Evolutionary conservation across 2,797 vertebrate species (phyloP).

Genomic region (Acridotheres tristis): DNA sequence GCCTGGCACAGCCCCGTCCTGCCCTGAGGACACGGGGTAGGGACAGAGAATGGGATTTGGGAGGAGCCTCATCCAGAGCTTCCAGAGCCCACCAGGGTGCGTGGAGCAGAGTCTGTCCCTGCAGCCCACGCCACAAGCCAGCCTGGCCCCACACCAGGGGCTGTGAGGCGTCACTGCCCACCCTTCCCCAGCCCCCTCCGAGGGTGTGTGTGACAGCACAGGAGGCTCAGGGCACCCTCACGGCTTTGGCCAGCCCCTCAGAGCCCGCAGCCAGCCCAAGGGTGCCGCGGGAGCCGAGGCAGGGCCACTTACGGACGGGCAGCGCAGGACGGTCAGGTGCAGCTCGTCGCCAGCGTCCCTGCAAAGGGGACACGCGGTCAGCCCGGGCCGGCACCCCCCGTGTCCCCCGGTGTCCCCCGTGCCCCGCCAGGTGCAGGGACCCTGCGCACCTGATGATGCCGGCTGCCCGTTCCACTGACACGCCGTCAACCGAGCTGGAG

Average conservation of each 20-base stretch:
- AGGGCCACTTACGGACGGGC: constrained; percentile 76
- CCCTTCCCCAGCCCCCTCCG: not conserved
- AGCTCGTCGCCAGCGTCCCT: constrained; percentile 88
- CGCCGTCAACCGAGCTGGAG: constrained; percentile 78
- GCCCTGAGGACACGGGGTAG: not conserved
- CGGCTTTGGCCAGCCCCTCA: not conserved
- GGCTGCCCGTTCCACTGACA: constrained; percentile 84
- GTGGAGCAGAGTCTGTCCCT: fast-evolving
- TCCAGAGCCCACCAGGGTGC: not conserved
- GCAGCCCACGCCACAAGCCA: fast-evolving
- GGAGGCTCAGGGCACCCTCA: not conserved
- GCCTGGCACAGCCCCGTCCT: not conserved
- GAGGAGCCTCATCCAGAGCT: not conserved
- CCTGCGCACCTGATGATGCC: constrained; percentile 86
- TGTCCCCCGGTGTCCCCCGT: no score
- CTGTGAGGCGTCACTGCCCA: not conserved
- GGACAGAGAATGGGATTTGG: not conserved
- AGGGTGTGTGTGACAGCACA: no score
- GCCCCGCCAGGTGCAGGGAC: fast-evolving
- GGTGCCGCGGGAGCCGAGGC: not conserved
- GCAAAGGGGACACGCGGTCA: constrained; percentile 45
- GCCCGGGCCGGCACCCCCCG: not conserved
- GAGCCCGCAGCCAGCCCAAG: not conserved
- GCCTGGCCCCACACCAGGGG: fast-evolving
- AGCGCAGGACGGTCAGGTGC: constrained; percentile 88